Evolutionary conservation across 2,888 invertebrate species (phyloP), one percentile per base, ranked within the genome.

Genomic region (Leucoma salicis): DNA sequence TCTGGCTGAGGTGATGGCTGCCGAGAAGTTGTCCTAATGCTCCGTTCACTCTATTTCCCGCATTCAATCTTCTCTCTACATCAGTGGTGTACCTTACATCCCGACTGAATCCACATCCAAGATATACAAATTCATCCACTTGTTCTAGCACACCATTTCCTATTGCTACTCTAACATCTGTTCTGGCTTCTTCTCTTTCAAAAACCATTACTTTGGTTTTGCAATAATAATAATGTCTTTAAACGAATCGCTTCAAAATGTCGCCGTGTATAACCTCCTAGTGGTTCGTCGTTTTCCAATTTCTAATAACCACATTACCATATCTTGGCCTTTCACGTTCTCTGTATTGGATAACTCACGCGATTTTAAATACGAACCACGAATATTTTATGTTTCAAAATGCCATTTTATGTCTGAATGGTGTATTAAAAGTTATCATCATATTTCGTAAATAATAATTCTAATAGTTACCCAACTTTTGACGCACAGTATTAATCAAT

Each of bases 301-400:
- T 85, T 85, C 85, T 84, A 85, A 81, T 76, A 61, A 63, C 61
- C 67, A 66, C 67, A 85, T 86, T 84, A 79, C 70, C 82, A 85
- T 86, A 82, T 69, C 69, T 66, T 75, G 72, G 82, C 85, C 83
- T 84, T 82, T 85, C 84, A 81, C 84, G 77, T 63, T 66, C 57
- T 57, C 53, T 51, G 58, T 62, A 74, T 82, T 78, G 74, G 73
- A 77, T 82, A 82, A 77, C 76, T 65, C 73, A 74, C 71, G 74
- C 71, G 59, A 73, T 57, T 53, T 47, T 35, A 45, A n/a, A 31
- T 11, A 31, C 10, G 15, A 15, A 15, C 14, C 10, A 14, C 12
- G 15, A 11, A 31, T 31, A 15, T 31, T 31, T 2, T 29, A 29
- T 29, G 5, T 29, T 13, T 16, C 12, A 14, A 16, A 35, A 14